These are phyloP conservation scores for Myotis findleyi DNA, from an alignment of 2,797 vertebrate species.

Conservation along the genomic window DNA sequence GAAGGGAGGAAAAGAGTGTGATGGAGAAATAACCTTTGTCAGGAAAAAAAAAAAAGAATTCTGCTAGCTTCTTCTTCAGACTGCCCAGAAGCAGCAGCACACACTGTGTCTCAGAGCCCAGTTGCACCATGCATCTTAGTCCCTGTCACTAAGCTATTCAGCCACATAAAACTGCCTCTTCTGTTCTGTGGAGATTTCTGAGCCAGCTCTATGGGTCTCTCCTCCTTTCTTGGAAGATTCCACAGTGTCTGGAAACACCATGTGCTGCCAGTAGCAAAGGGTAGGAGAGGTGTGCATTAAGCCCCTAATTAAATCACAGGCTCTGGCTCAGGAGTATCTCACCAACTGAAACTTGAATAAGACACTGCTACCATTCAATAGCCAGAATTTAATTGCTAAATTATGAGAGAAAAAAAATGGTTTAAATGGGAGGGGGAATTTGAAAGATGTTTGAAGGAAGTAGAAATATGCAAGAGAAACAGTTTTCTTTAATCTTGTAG, in stretches of 20 bases:
- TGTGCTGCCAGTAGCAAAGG: constrained; percentile 76
- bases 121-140: background rate
- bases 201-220: constrained; percentile 40
- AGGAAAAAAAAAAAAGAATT: background rate
- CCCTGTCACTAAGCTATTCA: constrained; percentile 63
- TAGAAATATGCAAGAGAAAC: background rate
- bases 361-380: constrained; percentile 85
- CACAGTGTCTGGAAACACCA: constrained; percentile 72
- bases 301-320: constrained; percentile 86
- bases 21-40: constrained; percentile 5
- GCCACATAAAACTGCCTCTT: background rate
- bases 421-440: constrained; percentile 1
- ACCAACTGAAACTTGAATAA: constrained; percentile 85
- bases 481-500: background rate
- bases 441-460: constrained; percentile 64
- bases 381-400: constrained; percentile 83
- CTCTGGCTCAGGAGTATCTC: constrained; percentile 81
- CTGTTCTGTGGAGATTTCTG: constrained; percentile 51
- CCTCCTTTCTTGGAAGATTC: constrained; percentile 75
- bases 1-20: background rate
- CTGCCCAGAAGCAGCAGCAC: constrained; percentile 4
- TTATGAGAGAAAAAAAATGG: constrained; percentile 71
- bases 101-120: background rate
- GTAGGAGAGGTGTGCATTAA: constrained; percentile 83
- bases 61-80: background rate